Evolutionary conservation across 23 tunicate genomes (phyloP), one percentile per base, ranked within the genome.

Genomic region (Halocynthia roretzi): DNA sequence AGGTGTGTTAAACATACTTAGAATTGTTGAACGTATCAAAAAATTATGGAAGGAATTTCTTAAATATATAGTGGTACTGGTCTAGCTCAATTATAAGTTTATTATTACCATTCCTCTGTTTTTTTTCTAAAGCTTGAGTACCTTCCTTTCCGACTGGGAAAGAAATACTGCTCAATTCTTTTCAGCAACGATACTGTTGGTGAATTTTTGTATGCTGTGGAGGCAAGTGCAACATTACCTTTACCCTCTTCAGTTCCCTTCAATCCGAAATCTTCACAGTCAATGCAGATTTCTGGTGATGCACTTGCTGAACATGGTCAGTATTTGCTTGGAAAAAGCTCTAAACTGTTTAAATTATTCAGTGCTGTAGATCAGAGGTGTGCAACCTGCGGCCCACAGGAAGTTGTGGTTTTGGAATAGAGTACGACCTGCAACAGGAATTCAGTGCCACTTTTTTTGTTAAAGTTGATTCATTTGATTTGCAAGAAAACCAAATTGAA

Each of bases 191-290:
- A 86, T 44, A 56, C 68, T 7, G 84, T 92, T 18, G 98, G 98
- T 14, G 98, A 92, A 62, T 83, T 92, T 56, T 67, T 92, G 19
- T 86, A 92, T 76, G 85, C 98, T 6, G 72, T 92, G 14, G 98
- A 92, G 61, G 92, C 81, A 6, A 66, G 44, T 7, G 63, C 92
- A 50, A 53, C 69, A 12, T 85, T 86, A 14, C 98, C 98, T 11
- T 68, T 80, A 19, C 98, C 98, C 6, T 80, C 98, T 10, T 53
- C 85, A 12, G 82, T 92, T 23, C 88, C 88, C 19, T 75, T 81
- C 69, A 86, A 92, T 76, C 56, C 82, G 2, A 77, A 80, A 5
- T 92, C 98, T 5, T 72, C 70, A 5, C 92, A 92, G 56, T 64
- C 87, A 8, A 87, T 89, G 31, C 71, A 85, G 23, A 80, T 89